Percentiles rank a stretch among this genome's conserved stretches.
phyloP scores from a whole-genome alignment of 2,113 vertebrate genomes.

The Chaenocephalus aceratus region DNA sequence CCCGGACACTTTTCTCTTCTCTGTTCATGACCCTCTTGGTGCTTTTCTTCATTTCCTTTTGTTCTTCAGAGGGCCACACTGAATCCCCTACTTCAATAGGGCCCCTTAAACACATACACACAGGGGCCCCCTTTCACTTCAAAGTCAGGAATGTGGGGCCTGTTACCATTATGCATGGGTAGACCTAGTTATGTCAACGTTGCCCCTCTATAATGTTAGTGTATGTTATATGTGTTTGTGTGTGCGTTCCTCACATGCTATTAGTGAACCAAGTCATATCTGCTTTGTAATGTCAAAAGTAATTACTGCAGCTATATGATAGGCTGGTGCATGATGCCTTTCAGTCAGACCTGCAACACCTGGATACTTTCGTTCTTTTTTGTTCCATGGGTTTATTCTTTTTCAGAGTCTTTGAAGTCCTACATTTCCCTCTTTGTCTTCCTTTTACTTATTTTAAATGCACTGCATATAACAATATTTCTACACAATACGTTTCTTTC shows the following conservation, averaged over 20 bases:
- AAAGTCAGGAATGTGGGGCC: slow-evolving; percentile 71
- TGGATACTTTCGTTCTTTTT: slow-evolving; percentile 31
- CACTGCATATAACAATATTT: slow-evolving; percentile 4
- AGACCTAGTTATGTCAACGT: slow-evolving; percentile 60
- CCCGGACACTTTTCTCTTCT: slow-evolving; percentile 23
- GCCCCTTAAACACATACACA: slow-evolving; percentile 31
- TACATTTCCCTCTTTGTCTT: background rate
- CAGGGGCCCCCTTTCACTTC: slow-evolving; percentile 46
- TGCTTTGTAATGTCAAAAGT: slow-evolving; percentile 61
- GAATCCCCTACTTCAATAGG: slow-evolving; percentile 28
- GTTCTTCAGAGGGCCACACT: slow-evolving; percentile 29
- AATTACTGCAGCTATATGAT: slow-evolving; percentile 1
- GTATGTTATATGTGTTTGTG: slow-evolving; percentile 2
- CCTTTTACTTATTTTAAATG: slow-evolving; percentile 2
- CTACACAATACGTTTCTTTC: background rate
- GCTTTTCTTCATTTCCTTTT: slow-evolving; percentile 57
- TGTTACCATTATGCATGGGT: slow-evolving; percentile 51
- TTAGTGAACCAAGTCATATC: slow-evolving; percentile 26
- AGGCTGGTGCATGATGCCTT: slow-evolving; percentile 25
- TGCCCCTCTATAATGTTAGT: slow-evolving; percentile 18
- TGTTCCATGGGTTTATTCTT: slow-evolving; percentile 6
- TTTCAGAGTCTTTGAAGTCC: slow-evolving; percentile 1
- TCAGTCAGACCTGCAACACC: slow-evolving; percentile 47
- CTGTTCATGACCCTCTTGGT: slow-evolving; percentile 37
- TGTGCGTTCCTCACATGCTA: slow-evolving; percentile 31